Evolutionary conservation across 2,113 vertebrate species (phyloP), one percentile per base, ranked within the genome.

Genomic region (Coptodon bakossiorum): DNA sequence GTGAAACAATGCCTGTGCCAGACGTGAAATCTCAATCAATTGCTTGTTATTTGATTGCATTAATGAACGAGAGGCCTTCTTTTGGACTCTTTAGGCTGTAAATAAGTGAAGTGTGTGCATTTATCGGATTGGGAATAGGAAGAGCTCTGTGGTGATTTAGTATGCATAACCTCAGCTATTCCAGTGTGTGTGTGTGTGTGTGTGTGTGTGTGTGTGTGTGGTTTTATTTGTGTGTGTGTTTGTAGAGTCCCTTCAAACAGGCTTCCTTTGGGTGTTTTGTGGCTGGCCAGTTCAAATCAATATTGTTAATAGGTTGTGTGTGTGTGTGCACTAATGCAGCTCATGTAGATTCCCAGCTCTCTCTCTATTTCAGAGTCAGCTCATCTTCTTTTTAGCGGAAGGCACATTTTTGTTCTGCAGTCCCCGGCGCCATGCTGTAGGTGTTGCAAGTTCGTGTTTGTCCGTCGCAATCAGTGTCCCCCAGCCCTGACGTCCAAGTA

Each of bases 111-210:
- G 45, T 91, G 80, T 88, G 82, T 84, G 89, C 38, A 29, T 93
- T 86, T 86, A 86, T 89, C 43, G 31, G 76, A 80, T 24, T 82
- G 85, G 89, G 88, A 92, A 71, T 83, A 66, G 80, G 45, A 57
- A 5, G 24, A 83, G 57, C 78, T 22, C 83, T 27, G n/a, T 9
- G 14, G 17, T 85, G 79, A 86, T 92, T 93, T 86, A 88, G 50
- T 88, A 93, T 93, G 91, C 92, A 90, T 84, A 81, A 89, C 92
- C 87, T 88, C 81, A 81, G 89, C 89, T 89, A 13, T 83, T 84
- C 24, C 82, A 36, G 2, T 52, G 59, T 73, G 19, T 10, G 61
- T 90, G 45, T 90, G 84, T 86, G 76, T 73, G 19, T 10, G 61
- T 90, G 45, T 90, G 84, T 86, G 76, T 93, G 78, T 92, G 19